Evolutionary conservation across 1,140 invertebrate species (phyloP), one percentile per base, ranked within the genome.

Genomic region (Anadara kagoshimensis): DNA sequence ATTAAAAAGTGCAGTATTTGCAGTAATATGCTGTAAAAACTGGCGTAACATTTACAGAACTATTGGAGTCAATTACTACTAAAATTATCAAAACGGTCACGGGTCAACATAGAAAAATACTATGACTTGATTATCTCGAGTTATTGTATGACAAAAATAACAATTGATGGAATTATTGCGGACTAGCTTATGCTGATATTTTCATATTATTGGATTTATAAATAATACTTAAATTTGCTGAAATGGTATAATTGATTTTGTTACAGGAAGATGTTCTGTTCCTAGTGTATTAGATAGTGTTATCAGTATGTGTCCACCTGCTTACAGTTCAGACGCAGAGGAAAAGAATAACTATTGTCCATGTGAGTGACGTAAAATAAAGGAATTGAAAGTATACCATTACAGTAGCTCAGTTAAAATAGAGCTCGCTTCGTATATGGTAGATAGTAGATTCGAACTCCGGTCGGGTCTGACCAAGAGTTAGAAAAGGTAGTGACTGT

Each of bases 341-440:
- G 47, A 49, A 49, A 49, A 49, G n/a, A n/a, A n/a, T 18, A 49
- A 49, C 47, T 49, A 18, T 49, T 49, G 47, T 49, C 47, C 47
- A 49, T n/a, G n/a, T n/a, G n/a, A n/a, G n/a, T n/a, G n/a, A n/a
- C n/a, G n/a, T n/a, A n/a, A n/a, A n/a, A n/a, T n/a, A n/a, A n/a
- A n/a, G n/a, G n/a, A n/a, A n/a, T n/a, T n/a, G n/a, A n/a, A n/a
- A n/a, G n/a, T n/a, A n/a, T n/a, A 36, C 29, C 29, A 36, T 7
- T 36, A 7, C 29, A 7, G 29, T 36, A 36, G 29, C 29, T 36
- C 29, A 36, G 29, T n/a, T n/a, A n/a, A n/a, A n/a, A n/a, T n/a
- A 51, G 49, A 16, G 18, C 49, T 51, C 22, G 22, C 22, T 51
- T 18, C 22, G 18, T 18, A 20, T 7, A 8, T 20, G 49, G 49